Percentiles rank a stretch among this genome's conserved stretches.
These are phyloP conservation scores for Pentalonia nigronervosa DNA, from an alignment of 1,140 invertebrate species.

Conservation along the genomic window DNA sequence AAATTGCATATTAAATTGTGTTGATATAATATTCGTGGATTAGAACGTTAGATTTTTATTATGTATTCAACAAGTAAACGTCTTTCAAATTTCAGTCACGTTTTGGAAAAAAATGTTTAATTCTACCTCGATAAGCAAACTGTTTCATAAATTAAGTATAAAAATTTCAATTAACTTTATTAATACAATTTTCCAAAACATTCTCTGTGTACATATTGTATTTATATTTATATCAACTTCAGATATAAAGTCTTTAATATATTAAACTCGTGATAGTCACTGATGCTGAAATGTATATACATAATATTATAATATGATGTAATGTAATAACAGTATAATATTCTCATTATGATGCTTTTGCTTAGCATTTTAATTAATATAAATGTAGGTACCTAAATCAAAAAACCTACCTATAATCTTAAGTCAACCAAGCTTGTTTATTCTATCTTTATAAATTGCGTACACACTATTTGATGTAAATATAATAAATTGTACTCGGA, in stretches of 20 bases:
- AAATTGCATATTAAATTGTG: not conserved
- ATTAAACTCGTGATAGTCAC: not conserved
- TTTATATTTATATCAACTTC: not conserved
- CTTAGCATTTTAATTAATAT: not conserved
- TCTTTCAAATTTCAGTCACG: not conserved
- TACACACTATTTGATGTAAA: not conserved
- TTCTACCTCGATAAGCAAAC: not conserved
- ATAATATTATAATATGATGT: not conserved
- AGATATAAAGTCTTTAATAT: not conserved
- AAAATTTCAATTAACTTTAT: not conserved
- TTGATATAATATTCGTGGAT: not conserved
- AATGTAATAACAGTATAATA: not conserved
- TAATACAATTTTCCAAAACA: not conserved
- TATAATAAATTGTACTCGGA: not conserved
- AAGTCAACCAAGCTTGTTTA: not conserved
- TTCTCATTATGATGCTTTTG: not conserved
- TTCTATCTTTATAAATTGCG: constrained; percentile 1
- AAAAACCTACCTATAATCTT: constrained; percentile 17
- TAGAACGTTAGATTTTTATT: not conserved
- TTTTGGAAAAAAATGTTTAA: not conserved
- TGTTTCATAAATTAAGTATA: constrained; percentile 15
- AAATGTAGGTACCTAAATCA: not conserved
- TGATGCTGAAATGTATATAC: not conserved
- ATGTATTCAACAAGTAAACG: not conserved
- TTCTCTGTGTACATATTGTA: not conserved